Conservation (phyloP, 2,113 vertebrate genomes). For the Cnemophilus loriae region DNA sequence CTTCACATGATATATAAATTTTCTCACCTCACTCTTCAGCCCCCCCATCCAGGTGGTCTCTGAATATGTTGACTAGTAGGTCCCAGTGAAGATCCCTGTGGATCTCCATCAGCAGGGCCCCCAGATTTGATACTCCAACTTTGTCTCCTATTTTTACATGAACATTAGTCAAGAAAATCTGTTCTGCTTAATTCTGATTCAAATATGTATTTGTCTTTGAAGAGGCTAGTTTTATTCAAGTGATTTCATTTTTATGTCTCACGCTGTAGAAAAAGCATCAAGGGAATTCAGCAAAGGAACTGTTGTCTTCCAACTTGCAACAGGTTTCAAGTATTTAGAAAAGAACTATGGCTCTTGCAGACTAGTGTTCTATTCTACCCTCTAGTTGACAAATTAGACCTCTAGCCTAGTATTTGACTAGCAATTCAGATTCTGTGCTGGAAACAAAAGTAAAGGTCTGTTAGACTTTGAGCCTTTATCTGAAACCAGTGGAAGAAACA, state of each 20-base stretch:
- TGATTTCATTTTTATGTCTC: not conserved
- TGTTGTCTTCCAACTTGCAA: not conserved
- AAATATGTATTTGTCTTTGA: not conserved
- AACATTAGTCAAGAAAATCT: not conserved
- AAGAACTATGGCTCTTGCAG: not conserved
- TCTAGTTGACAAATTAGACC: not conserved
- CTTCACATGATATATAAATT: fast-evolving
- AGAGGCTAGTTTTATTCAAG: not conserved
- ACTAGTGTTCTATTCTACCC: not conserved
- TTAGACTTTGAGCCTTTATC: not conserved
- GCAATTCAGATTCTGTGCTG: not conserved
- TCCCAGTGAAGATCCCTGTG: not conserved
- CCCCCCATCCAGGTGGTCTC: not conserved
- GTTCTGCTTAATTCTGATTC: not conserved
- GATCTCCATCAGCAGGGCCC: not conserved
- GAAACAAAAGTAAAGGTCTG: not conserved
- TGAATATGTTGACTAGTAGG: not conserved
- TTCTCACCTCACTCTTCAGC: not conserved
- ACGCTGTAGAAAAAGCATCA: not conserved
- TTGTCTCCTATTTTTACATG: not conserved
- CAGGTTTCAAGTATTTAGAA: not conserved
- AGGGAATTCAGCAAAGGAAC: not conserved
- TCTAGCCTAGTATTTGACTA: not conserved
- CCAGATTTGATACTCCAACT: not conserved
- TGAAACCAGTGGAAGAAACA: not conserved